A percentile compares a stretch with the other conserved stretches of the same genome.
phyloP scores from a whole-genome alignment of 2,888 invertebrate genomes.

The Plutella xylostella region DNA sequence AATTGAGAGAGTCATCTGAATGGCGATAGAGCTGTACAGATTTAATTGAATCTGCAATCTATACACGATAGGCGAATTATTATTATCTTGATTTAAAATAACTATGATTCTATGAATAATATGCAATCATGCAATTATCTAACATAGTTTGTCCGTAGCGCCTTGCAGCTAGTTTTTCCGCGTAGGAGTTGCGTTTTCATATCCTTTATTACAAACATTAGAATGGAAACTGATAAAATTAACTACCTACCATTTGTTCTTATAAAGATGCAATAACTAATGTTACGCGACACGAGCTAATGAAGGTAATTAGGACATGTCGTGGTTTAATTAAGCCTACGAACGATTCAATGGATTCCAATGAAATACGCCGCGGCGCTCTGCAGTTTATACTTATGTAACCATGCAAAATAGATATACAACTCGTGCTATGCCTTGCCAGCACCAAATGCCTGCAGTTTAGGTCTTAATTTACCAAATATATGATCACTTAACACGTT shows the following conservation, averaged over 20 bases:
- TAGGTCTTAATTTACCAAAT: too few species aligned
- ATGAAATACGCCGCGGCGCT: slow-evolving; percentile 9
- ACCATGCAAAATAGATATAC: too few species aligned
- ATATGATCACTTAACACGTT: too few species aligned
- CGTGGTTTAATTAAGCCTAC: slow-evolving; percentile 27
- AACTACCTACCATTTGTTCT: slow-evolving; percentile 23
- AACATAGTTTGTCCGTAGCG: slow-evolving; percentile 8
- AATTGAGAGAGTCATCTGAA: slow-evolving; percentile 3
- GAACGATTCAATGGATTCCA: slow-evolving; percentile 10
- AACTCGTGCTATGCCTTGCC: too few species aligned
- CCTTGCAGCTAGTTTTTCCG: slow-evolving; percentile 27
- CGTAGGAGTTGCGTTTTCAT: slow-evolving; percentile 21
- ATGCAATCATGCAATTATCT: slow-evolving; percentile 22
- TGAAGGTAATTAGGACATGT: slow-evolving; percentile 26
- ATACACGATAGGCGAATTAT: neutral
- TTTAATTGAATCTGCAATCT: neutral
- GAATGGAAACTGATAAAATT: slow-evolving; percentile 19
- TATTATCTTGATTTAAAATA: slow-evolving; percentile 14
- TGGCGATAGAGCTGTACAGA: neutral
- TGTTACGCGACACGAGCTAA: slow-evolving; percentile 21
- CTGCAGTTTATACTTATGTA: slow-evolving; percentile 36
- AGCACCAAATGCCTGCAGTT: too few species aligned
- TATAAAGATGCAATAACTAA: slow-evolving; percentile 15
- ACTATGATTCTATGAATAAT: slow-evolving; percentile 21
- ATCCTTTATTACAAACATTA: neutral